Evolutionary conservation across 2,888 invertebrate genomes (phyloP), one percentile per base, ranked within the genome.

Genomic region (Ganaspis brasiliensis): DNA sequence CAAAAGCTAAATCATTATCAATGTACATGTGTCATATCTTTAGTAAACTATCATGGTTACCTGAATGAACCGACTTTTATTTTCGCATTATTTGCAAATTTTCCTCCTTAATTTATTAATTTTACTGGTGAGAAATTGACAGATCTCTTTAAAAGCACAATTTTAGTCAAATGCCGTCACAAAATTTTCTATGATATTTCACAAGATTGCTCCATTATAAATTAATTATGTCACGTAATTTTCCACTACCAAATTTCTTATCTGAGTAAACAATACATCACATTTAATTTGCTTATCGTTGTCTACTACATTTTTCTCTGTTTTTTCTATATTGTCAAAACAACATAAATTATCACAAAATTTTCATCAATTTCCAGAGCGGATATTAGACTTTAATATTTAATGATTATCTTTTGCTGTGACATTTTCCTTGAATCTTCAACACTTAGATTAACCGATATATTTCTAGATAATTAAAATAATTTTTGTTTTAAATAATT

Each of bases 31-130:
- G 75, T 74, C 56, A 73, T 35, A 61, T 76, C 72, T 24, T 72
- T 63, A 67, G 55, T 61, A 76, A 82, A 75, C 75, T 76, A 45
- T 77, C 70, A 61, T 72, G 70, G 76, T 79, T 72, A 77, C 73
- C 55, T 76, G 55, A 52, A 49, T 14, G 26, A 31, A 16, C 12
- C 6, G 31, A 26, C 26, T 35, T 55, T 35, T 21, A 14, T 55
- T 14, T 55, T 52, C n/a, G 2, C 31, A 14, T n/a, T 45, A 2
- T 72, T 16, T 72, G 31, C 24, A 21, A 14, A 72, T 37, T 52
- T 55, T 37, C 35, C 31, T 14, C 26, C 1, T 16, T 24, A 67
- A 45, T 67, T 67, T 24, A 2, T 4, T 21, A 14, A 21, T 2
- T 14, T 14, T 31, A 6, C 6, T 14, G 26, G 1, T 8, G 37